Conservation (phyloP, 2,797 vertebrate genomes). For the Loris lydekkerianus region DNA sequence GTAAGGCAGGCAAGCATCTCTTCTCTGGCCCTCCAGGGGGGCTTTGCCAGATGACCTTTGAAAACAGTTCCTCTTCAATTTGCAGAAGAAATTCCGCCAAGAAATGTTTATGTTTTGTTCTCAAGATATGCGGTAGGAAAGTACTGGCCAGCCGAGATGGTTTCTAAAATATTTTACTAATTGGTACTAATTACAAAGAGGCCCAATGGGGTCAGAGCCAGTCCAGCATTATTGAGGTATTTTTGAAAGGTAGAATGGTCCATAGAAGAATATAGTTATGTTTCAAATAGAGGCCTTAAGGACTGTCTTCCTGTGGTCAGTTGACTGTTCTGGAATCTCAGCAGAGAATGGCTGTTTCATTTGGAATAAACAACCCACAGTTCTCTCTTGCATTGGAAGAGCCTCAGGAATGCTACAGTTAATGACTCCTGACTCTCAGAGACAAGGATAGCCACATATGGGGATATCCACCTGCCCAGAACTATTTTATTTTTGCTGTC, state of each 20-base stretch:
- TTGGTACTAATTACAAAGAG: background rate
- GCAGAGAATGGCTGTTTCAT: slow-evolving; percentile 88
- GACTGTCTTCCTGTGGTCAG: slow-evolving; percentile 90
- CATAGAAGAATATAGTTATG: slow-evolving; percentile 9
- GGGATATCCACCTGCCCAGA: too few species aligned
- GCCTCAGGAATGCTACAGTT: too few species aligned
- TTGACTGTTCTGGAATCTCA: slow-evolving; percentile 85
- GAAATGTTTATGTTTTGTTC: background rate
- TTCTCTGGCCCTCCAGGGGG: background rate
- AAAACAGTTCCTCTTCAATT: background rate
- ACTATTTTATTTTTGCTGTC: too few species aligned
- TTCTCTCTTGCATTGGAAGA: background rate
- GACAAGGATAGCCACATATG: too few species aligned
- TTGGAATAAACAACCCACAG: slow-evolving; percentile 89
- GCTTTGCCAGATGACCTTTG: background rate
- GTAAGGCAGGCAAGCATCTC: too few species aligned
- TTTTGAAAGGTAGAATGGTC: background rate
- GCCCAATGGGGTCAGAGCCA: background rate
- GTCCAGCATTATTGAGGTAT: too few species aligned
- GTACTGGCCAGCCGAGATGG: background rate
- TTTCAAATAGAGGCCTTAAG: slow-evolving; percentile 91
- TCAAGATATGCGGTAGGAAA: background rate
- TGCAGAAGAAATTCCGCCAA: background rate
- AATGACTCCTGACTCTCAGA: too few species aligned
- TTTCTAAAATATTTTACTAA: background rate